Base-by-base conservation (phyloP, 2,113 vertebrate genomes). In the Bubo scandiacus region DNA sequence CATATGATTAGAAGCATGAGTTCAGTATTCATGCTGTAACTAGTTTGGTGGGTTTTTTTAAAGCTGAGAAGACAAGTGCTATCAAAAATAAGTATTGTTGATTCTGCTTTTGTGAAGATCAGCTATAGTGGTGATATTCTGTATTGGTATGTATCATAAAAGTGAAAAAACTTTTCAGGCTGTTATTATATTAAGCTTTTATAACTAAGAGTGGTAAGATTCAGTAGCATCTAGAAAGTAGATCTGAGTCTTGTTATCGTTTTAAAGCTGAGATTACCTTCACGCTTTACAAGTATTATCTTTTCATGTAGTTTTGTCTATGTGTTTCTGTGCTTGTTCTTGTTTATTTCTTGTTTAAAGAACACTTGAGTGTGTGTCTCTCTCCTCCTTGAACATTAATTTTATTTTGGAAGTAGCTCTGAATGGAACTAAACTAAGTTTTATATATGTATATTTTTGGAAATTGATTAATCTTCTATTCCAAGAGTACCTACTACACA, bases 1-100 rank as follows among this genome's bases (percentile, higher is more conserved):
- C 95, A 87, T 96, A 81, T 97, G 93, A 97, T 45, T 84, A 26
- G 71, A 65, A 91, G 49, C 93, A 92, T 36, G 95, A 96, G 81
- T 90, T 95, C 5, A 4, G 15, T 75, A 38, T 88, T 83, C 86
- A 63, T 82, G 9, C 5, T 4, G 54, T 85, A 42, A 66, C 32
- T 72, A 40, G 4, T 21, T 36, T 42, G 6, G 32, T n/a, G 42
- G 9, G 9, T 1, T 19, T 9, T 19, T 52, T 81, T 43, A 18
- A 47, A 58, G 6, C 18, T 68, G 9, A 70, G 27, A 54, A 51
- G 29, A 36, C 38, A 6, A 61, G 25, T 63, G 18, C 20, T 52
- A 4, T 67, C 8, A 77, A 34, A 73, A 84, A 62, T 29, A 9
- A 61, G 10, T 79, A 43, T 49, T 85, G 12, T 42, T 54, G 45